These are phyloP conservation scores for Hyaena hyaena DNA, from an alignment of 2,113 vertebrate genomes.

Conservation along the genomic window DNA sequence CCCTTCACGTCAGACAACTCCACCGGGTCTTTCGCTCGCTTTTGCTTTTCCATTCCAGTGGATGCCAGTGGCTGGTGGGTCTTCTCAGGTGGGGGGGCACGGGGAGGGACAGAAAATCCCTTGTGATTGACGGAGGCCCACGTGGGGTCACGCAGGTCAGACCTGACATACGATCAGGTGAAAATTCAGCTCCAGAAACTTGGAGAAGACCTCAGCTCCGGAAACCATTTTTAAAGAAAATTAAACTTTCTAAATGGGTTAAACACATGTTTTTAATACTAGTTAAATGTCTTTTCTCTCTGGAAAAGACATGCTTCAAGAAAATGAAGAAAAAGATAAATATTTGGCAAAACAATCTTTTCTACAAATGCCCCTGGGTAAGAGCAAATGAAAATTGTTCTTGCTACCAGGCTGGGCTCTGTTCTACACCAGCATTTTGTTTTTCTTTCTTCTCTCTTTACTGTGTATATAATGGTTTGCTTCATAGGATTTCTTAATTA, in stretches of 20 bases:
- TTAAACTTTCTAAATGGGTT: conserved; percentile 71
- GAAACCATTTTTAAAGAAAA: conserved; percentile 74
- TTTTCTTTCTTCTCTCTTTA: conserved; percentile 45
- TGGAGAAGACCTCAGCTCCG: conserved; percentile 60
- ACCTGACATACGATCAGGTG: conserved; percentile 55
- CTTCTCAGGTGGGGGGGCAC: conserved; percentile 36
- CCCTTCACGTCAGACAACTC: neutral
- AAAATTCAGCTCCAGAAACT: conserved; percentile 74
- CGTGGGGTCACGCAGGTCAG: conserved; percentile 23
- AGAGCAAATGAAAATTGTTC: conserved; percentile 74
- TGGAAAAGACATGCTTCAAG: conserved; percentile 77
- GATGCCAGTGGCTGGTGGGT: neutral
- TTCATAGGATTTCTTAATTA: conserved; percentile 69
- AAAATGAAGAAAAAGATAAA: conserved; percentile 76
- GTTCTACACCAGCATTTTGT: conserved; percentile 54
- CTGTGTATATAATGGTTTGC: conserved; percentile 33
- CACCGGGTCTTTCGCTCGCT: neutral
- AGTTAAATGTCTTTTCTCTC: conserved; percentile 76
- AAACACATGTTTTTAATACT: conserved; percentile 75
- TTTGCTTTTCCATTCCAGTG: neutral
- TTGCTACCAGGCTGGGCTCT: conserved; percentile 67
- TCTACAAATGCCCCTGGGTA: conserved; percentile 68
- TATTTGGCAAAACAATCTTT: conserved; percentile 68
- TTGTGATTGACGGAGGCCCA: conserved; percentile 57
- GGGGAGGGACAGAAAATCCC: neutral